A percentile compares a stretch with the other conserved stretches of the same genome.
These are phyloP conservation scores for Formica selysi DNA, from an alignment of 1,140 invertebrate genomes.

Conservation along the genomic window DNA sequence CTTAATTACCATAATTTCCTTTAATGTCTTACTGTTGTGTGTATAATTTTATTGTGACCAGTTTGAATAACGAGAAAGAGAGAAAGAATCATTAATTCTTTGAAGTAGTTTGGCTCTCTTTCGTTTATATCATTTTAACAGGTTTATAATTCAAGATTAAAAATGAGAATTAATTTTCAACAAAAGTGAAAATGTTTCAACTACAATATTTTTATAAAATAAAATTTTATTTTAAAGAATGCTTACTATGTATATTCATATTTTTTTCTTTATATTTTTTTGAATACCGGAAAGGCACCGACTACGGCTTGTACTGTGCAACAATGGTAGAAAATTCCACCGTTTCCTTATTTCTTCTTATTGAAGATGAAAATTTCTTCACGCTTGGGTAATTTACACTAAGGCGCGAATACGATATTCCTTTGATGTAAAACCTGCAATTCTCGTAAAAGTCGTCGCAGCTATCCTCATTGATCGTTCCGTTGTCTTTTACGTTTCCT, in stretches of 20 bases:
- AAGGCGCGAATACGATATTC: constrained; percentile 37
- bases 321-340: constrained; percentile 25
- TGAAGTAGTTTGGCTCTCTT: neutral
- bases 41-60: neutral
- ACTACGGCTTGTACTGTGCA: constrained; percentile 16
- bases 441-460: constrained; percentile 16
- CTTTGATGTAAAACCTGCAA: constrained; percentile 21
- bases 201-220: neutral
- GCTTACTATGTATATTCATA: neutral
- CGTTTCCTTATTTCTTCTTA: constrained; percentile 23
- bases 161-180: neutral
- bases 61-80: neutral
- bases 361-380: constrained; percentile 29
- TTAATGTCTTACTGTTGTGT: neutral
- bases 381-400: constrained; percentile 31
- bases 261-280: neutral
- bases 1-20: neutral
- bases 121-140: neutral
- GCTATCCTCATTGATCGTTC: constrained; percentile 1
- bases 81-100: neutral
- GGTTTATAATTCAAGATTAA: neutral
- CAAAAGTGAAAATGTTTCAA: neutral
- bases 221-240: constrained; percentile 21
- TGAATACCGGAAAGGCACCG: neutral
- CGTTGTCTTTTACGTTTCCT: constrained; percentile 6